Evolutionary conservation across 2,888 invertebrate species (phyloP), one percentile per base, ranked within the genome.

Genomic region (Rhynchonema sp.): DNA sequence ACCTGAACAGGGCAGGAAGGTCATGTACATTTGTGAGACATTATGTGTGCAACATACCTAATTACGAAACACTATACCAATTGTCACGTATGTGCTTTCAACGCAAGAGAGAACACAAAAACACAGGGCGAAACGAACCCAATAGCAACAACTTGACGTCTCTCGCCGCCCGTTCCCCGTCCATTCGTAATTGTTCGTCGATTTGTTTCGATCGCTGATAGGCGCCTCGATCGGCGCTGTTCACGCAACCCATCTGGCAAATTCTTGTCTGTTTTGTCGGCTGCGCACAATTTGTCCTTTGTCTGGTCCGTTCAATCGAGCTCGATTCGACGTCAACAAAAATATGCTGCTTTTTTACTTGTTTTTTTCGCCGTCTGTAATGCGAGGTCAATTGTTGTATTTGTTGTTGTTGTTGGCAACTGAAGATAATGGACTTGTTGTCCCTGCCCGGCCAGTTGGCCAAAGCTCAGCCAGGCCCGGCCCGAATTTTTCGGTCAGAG

Each of bases 81-180:
- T n/a, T 22, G 56, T 22, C 27, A 23, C 13, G 20, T 56, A 59
- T 59, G 17, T 17, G 46, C 49, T 25, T 22, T 73, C 79, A n/a
- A n/a, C n/a, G n/a, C n/a, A n/a, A n/a, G n/a, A n/a, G n/a, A n/a
- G n/a, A n/a, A n/a, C n/a, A n/a, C n/a, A n/a, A n/a, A n/a, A n/a
- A n/a, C n/a, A n/a, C 6, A 52, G 52, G 13, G 55, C 70, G 69
- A 6, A 68, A 69, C 60, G 70, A 68, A 85, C 87, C 87, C 69
- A 90, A 80, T 63, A 90, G 79, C 62, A 90, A 79, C 66, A 90
- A 80, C 77, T 90, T 90, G 67, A 90, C 87, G 80, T 89, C 88
- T 69, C 84, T 82, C 56, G 86, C 83, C 64, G 85, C 84, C 68
- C 83, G 81, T 77, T 87, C 87, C 68, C 85, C 85, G 80, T 88